Conservation (phyloP, 2,797 vertebrate species). For the Etheostoma nigrum region DNA sequence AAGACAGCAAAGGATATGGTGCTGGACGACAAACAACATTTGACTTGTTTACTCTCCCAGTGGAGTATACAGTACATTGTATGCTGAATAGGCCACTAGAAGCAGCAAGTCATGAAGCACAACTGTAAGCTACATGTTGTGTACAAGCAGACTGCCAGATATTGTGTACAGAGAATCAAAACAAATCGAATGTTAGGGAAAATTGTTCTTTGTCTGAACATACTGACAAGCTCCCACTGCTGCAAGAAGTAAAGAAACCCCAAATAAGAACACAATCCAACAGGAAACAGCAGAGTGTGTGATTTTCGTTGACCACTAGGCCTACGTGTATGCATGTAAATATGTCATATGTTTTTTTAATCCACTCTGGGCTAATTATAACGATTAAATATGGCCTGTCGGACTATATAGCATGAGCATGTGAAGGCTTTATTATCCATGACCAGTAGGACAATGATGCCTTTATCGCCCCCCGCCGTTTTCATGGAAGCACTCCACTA, state of each 20-base stretch:
- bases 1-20: constrained; percentile 69
- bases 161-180: constrained; percentile 64
- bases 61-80: constrained; percentile 37
- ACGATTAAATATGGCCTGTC: constrained; percentile 26
- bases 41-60: constrained; percentile 61
- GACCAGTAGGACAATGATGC: constrained; percentile 46
- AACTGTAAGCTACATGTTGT: constrained; percentile 36
- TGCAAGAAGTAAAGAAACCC: not conserved
- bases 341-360: not conserved
- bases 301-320: not conserved
- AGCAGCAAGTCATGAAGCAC: constrained; percentile 32
- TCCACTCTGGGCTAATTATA: not conserved
- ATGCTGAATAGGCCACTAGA: constrained; percentile 36
- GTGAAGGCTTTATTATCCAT: constrained; percentile 38
- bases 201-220: constrained; percentile 55
- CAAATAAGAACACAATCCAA: constrained; percentile 20
- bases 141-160: constrained; percentile 43
- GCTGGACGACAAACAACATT: constrained; percentile 69
- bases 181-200: constrained; percentile 47
- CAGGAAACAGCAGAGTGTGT: not conserved
- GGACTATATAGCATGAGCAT: constrained; percentile 22
- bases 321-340: not conserved
- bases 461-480: constrained; percentile 73
- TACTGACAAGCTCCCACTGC: constrained; percentile 31
- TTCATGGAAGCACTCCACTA: constrained; percentile 39